These are phyloP conservation scores for Thunnus maccoyii DNA, from an alignment of 2,113 vertebrate species.

Conservation along the genomic window DNA sequence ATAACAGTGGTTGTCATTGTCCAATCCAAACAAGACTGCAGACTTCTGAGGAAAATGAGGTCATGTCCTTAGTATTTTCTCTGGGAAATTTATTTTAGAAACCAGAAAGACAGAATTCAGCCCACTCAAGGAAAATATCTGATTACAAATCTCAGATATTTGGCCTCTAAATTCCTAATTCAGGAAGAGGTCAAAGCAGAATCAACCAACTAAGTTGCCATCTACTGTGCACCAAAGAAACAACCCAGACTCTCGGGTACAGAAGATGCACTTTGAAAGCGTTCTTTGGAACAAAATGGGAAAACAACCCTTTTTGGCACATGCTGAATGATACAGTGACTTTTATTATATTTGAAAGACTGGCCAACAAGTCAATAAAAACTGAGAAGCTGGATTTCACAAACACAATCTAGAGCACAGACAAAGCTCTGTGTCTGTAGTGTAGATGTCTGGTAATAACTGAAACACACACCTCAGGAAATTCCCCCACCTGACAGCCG, in stretches of 20 bases:
- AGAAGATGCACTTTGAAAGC: neutral
- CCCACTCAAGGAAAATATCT: neutral
- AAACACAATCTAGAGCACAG: conserved; percentile 37
- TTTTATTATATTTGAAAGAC: conserved; percentile 40
- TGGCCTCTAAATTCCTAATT: conserved; percentile 27
- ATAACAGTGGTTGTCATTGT: conserved; percentile 51
- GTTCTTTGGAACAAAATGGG: neutral
- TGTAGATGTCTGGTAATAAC: conserved; percentile 66
- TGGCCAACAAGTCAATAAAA: neutral
- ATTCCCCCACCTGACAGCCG: conserved; percentile 57
- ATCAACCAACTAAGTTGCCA: neutral
- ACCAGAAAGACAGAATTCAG: no score
- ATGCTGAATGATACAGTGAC: conserved; percentile 11
- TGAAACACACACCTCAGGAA: conserved; percentile 63
- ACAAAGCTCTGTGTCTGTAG: conserved; percentile 38
- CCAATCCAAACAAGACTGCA: neutral
- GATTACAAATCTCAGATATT: neutral
- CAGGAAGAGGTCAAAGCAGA: conserved; percentile 1
- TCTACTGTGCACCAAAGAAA: neutral
- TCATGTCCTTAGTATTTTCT: neutral
- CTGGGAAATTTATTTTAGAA: no score
- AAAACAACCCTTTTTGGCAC: neutral
- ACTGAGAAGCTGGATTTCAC: conserved; percentile 36
- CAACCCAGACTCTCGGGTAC: neutral
- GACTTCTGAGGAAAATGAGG: conserved; percentile 12